Percentiles rank a stretch among this genome's conserved stretches.
phyloP scores from a whole-genome alignment of 2,797 vertebrate genomes.

The Clarias platycephalus region DNA sequence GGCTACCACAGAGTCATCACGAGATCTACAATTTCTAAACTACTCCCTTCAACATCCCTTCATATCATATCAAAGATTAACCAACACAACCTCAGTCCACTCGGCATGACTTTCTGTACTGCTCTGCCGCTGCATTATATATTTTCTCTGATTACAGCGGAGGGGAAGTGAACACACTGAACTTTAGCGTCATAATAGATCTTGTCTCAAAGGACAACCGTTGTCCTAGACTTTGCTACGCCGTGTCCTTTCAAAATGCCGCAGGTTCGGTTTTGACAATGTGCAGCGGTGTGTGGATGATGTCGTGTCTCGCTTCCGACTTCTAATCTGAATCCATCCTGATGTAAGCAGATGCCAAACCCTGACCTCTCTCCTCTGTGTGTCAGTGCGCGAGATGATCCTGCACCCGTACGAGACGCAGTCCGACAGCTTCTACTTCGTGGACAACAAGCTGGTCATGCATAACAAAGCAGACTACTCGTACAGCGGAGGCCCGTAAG shows the following conservation, averaged over 20 bases:
- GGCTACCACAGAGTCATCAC: too few relatives aligned
- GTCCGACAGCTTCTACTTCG: constrained; percentile 99
- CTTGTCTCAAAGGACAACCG: not conserved
- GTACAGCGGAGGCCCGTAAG: constrained; percentile 89
- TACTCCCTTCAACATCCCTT: too few relatives aligned
- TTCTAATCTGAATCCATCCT: not conserved
- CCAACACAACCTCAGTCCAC: too few relatives aligned
- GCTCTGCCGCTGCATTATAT: not conserved
- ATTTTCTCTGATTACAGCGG: not conserved
- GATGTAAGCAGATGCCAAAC: not conserved
- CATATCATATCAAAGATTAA: too few relatives aligned
- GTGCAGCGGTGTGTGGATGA: not conserved
- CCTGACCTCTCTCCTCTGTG: not conserved
- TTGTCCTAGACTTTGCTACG: not conserved
- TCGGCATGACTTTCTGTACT: not conserved
- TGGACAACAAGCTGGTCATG: constrained; percentile 98
- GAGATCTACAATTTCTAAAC: too few relatives aligned
- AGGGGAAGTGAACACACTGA: not conserved
- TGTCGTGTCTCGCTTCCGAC: not conserved
- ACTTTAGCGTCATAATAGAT: not conserved
- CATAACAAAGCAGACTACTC: constrained; percentile 99
- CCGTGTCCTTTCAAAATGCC: not conserved
- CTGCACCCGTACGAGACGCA: constrained; percentile 93
- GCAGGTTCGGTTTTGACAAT: not conserved
- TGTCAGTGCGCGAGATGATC: constrained; percentile 92